Percentiles rank a stretch among this genome's conserved stretches.
These are phyloP conservation scores for Aleiodes sp. DNA, from an alignment of 1,140 invertebrate species.

Conservation along the genomic window DNA sequence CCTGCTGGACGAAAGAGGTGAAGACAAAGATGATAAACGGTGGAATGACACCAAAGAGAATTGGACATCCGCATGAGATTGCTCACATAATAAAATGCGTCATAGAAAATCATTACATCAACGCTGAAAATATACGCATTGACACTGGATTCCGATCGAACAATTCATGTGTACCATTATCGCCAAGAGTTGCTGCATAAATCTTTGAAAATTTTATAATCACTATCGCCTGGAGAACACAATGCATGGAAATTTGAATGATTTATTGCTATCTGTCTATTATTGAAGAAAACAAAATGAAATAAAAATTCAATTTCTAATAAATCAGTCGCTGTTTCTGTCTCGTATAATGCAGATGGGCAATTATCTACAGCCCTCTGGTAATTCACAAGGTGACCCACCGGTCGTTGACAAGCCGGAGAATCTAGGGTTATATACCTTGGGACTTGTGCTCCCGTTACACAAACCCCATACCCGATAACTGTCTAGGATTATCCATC, in stretches of 20 bases:
- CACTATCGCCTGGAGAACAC: not conserved
- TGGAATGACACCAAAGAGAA: constrained; percentile 71
- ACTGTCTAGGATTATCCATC: not conserved
- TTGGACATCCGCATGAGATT: constrained; percentile 90
- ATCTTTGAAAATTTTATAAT: not conserved
- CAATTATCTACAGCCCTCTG: not conserved
- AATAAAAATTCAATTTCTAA: too few species aligned
- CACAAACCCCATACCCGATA: not conserved
- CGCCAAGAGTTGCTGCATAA: not conserved
- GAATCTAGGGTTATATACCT: not conserved
- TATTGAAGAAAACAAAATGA: too few species aligned
- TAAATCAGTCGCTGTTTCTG: too few species aligned
- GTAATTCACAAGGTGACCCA: not conserved
- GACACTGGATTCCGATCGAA: constrained; percentile 34
- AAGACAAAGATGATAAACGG: not conserved
- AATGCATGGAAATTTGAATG: not conserved
- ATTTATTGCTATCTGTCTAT: too few species aligned
- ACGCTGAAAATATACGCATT: constrained; percentile 39
- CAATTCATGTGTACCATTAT: not conserved
- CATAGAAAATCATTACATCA: constrained; percentile 84
- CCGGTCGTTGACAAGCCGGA: constrained; percentile 3
- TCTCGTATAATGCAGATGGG: not conserved
- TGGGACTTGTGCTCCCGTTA: not conserved
- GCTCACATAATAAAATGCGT: constrained; percentile 87
- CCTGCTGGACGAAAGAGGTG: not conserved